Percentiles rank a stretch among this genome's conserved stretches.
Evolutionary conservation across 2,113 vertebrate species (phyloP).

Genomic region (Pterocles gutturalis): DNA sequence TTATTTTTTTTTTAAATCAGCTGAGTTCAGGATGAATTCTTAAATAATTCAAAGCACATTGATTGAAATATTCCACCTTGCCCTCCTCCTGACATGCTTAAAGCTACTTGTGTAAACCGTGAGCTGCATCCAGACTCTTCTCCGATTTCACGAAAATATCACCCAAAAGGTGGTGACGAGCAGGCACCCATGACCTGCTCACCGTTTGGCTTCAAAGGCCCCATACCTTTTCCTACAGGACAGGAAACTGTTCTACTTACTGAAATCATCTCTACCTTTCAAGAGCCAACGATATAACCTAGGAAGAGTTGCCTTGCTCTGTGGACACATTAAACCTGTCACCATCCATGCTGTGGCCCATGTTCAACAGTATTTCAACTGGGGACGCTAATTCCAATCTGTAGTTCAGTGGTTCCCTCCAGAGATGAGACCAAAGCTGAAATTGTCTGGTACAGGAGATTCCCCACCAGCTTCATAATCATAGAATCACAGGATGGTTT

Average conservation of each 20-base stretch:
- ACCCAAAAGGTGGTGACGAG: not conserved
- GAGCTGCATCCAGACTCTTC: not conserved
- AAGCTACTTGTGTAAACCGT: not conserved
- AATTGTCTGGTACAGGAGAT: not conserved
- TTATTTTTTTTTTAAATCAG: not conserved
- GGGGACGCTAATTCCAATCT: slow-evolving; percentile 54
- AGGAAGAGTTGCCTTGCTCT: no score
- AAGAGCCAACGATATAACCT: no score
- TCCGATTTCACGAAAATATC: not conserved
- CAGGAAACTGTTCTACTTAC: no score
- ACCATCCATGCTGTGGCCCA: not conserved
- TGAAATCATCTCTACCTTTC: no score
- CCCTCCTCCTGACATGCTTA: not conserved
- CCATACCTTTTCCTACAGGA: no score
- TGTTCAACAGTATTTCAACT: slow-evolving; percentile 31
- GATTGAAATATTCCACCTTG: not conserved
- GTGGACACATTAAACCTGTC: no score
- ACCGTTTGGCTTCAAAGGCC: no score
- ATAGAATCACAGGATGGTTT: no score
- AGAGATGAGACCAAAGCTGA: slow-evolving; percentile 40
- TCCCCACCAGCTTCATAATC: not conserved
- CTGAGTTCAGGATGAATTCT: not conserved
- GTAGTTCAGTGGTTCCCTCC: slow-evolving; percentile 48
- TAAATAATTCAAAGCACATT: not conserved
- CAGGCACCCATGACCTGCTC: no score